Evolutionary conservation across 2,888 invertebrate genomes (phyloP).

Genomic region (Dicyrtomina minuta): DNA sequence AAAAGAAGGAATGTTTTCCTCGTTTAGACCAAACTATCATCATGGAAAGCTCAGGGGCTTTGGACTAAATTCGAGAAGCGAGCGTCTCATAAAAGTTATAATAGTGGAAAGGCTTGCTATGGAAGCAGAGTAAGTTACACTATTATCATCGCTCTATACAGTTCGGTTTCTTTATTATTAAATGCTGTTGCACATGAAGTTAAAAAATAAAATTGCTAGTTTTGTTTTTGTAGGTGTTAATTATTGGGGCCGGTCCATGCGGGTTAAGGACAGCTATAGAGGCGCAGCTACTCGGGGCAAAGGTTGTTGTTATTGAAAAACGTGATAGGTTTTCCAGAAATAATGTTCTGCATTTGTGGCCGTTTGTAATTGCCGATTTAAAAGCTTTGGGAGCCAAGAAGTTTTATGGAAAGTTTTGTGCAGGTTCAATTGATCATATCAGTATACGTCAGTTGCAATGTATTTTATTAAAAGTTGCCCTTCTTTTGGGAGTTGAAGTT

Average conservation of each 20-base stretch:
- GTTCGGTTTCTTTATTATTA: too few species aligned
- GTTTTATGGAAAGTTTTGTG: slow-evolving; percentile 98
- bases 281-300: slow-evolving; percentile 90
- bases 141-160: too few species aligned
- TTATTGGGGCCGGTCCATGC: slow-evolving; percentile 95
- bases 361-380: too few species aligned
- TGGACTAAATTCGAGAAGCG: slow-evolving; percentile 96
- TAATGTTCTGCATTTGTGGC: too few species aligned
- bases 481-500: slow-evolving; percentile 91
- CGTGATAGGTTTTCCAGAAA: slow-evolving; percentile 91
- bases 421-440: slow-evolving; percentile 97
- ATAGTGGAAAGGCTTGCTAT: slow-evolving; percentile 77
- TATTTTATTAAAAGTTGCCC: slow-evolving; percentile 89
- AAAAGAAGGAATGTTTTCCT: too few species aligned
- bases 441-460: slow-evolving; percentile 95
- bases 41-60: slow-evolving; percentile 95
- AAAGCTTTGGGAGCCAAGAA: slow-evolving; percentile 92
- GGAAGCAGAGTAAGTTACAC: slow-evolving; percentile 68
- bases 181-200: too few species aligned
- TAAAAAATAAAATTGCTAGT: too few species aligned
- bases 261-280: slow-evolving; percentile 94
- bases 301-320: slow-evolving; percentile 93
- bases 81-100: slow-evolving; percentile 88
- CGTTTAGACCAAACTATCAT: slow-evolving; percentile 68
- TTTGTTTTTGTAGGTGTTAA: slow-evolving; percentile 67